phyloP scores from a whole-genome alignment of 1,140 invertebrate genomes.

The Trichomalopsis sarcophagae region DNA sequence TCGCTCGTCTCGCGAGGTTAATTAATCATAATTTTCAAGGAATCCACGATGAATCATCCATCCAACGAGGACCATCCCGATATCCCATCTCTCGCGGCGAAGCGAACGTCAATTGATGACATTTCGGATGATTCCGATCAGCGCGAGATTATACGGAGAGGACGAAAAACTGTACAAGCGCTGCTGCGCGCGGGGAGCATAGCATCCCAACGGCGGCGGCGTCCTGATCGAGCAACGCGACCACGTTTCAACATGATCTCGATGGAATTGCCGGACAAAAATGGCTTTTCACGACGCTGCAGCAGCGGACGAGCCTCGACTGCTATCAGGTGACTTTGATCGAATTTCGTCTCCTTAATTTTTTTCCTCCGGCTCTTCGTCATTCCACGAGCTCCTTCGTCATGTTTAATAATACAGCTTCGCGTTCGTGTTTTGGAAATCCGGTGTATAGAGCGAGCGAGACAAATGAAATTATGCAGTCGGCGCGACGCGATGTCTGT shows the following conservation, averaged over 20 bases:
- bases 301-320: slow-evolving; percentile 43
- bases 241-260: not conserved
- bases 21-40: slow-evolving; percentile 14
- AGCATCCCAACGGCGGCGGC: too few relatives aligned
- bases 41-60: not conserved
- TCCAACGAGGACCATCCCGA: not conserved
- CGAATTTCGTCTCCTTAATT: not conserved
- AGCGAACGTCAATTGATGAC: slow-evolving; percentile 41
- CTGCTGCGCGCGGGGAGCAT: not conserved
- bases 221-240: slow-evolving; percentile 50
- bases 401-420: not conserved
- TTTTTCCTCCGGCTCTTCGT: not conserved
- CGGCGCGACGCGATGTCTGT: slow-evolving; percentile 16
- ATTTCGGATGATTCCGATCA: slow-evolving; percentile 48
- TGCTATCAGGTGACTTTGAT: slow-evolving; percentile 54
- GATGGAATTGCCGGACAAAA: slow-evolving; percentile 54
- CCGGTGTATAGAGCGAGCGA: not conserved
- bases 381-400: not conserved
- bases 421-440: slow-evolving; percentile 5
- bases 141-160: not conserved
- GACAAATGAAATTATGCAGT: slow-evolving; percentile 23
- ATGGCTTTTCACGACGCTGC: slow-evolving; percentile 50
- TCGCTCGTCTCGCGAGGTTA: not conserved
- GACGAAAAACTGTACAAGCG: not conserved
- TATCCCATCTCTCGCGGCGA: not conserved